Evolutionary conservation across 2,888 invertebrate species (phyloP).

Genomic region (Acleris cristana): DNA sequence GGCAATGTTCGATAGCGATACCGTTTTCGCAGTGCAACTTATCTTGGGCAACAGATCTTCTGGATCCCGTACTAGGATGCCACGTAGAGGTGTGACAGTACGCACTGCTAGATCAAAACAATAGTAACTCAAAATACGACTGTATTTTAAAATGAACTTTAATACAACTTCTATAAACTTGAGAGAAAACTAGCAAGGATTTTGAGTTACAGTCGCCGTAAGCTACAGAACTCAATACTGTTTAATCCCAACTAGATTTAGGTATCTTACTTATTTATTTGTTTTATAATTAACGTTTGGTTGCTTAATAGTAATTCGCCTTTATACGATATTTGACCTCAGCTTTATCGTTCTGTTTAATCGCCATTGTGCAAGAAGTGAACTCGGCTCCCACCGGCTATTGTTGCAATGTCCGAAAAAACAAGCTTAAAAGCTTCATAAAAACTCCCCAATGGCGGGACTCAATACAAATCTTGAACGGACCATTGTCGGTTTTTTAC

Average conservation of each 20-base stretch:
- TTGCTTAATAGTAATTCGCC: neutral
- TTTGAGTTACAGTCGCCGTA: no score
- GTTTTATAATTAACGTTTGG: neutral
- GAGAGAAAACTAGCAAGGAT: no score
- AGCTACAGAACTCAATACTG: no score
- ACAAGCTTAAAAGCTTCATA: constrained; percentile 63
- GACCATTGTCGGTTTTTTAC: constrained; percentile 68
- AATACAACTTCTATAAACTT: no score
- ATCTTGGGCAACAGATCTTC: no score
- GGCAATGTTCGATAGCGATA: no score
- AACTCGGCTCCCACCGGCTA: constrained; percentile 57
- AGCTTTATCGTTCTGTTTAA: constrained; percentile 51
- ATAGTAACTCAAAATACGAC: no score
- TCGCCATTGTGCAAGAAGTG: constrained; percentile 50
- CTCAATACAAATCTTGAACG: constrained; percentile 74
- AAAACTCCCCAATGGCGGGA: constrained; percentile 60
- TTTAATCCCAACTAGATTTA: neutral
- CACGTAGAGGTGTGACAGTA: no score
- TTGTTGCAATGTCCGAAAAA: constrained; percentile 67
- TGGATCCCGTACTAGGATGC: no score
- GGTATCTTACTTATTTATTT: neutral
- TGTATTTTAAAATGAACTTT: no score
- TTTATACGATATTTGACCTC: constrained; percentile 54
- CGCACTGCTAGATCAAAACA: no score
- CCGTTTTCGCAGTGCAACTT: no score